phyloP scores from a whole-genome alignment of 2,888 invertebrate species.

The Polietes domitor region DNA sequence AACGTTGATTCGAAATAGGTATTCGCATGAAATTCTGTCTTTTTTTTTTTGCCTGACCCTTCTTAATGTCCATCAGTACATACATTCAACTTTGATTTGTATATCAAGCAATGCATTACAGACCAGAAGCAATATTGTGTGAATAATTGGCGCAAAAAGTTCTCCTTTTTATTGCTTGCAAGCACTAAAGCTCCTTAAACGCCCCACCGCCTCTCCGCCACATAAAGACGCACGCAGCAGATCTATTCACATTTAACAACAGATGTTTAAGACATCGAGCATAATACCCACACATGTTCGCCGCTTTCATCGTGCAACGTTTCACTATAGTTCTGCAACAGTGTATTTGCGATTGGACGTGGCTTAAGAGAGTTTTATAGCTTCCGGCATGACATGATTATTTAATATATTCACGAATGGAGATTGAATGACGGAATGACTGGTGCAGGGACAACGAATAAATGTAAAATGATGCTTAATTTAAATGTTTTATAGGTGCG shows the following conservation, averaged over 20 bases:
- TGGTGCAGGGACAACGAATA: no score
- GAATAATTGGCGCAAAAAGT: slow-evolving; percentile 63
- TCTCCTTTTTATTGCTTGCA: slow-evolving; percentile 41
- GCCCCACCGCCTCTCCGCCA: neutral
- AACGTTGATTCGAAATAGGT: no score
- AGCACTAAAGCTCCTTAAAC: slow-evolving; percentile 2
- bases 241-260: slow-evolving; percentile 33
- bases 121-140: slow-evolving; percentile 59
- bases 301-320: slow-evolving; percentile 9
- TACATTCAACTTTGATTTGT: slow-evolving; percentile 28
- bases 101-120: slow-evolving; percentile 19
- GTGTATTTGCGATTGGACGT: neutral
- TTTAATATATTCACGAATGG: neutral
- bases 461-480: no score
- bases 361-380: slow-evolving; percentile 41
- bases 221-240: slow-evolving; percentile 18
- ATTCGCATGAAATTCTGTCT: no score
- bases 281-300: neutral
- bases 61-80: no score
- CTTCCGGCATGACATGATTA: slow-evolving; percentile 28
- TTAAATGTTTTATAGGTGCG: no score
- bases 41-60: no score
- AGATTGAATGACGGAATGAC: no score
- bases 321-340: neutral
- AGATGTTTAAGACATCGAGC: slow-evolving; percentile 48